Evolutionary conservation across 1,140 invertebrate genomes (phyloP), one percentile per base, ranked within the genome.

Genomic region (Phocides pigmalion): DNA sequence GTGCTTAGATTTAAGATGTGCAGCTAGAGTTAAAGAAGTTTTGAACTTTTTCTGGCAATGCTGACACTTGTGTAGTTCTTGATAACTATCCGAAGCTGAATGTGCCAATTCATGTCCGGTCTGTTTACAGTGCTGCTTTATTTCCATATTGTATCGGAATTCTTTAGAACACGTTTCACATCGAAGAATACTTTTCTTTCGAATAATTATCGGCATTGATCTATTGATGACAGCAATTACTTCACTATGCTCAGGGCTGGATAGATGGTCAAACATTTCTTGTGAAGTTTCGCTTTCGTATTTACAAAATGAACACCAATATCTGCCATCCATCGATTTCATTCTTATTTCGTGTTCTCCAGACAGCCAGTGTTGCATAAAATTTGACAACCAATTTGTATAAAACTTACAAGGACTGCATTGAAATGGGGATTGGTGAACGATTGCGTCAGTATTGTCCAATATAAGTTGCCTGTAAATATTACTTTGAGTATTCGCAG

Each of bases 321-420:
- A 96, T 66, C 89, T 93, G 0, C 95, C 96, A 37, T 84, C 75
- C 20, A 94, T 88, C 66, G 92, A 82, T 5, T 83, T 67, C 22
- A 93, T 90, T 12, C 81, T 93, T 4, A 81, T 22, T 25, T 79
- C 72, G 66, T 98, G 97, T 9, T 92, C 85, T 0, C 90, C 72
- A 4, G 95, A 95, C 17, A 91, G 90, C 95, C 97, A 96, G 79
- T 98, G 97, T 8, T 92, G 88, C 74, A 96, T 88, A 75, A 97
- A 97, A 44, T 94, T 92, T 15, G 94, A 90, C 17, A 95, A 93
- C 47, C 94, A 95, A 81, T 97, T 97, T 70, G 95, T 96, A 87
- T 97, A 98, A 86, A 97, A 98, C 42, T 94, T 94, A 86, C 97
- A 98, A 0, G 95, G 92, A 15, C 93, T 93, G 77, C 97, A 98